Conservation (phyloP, 2,113 vertebrate genomes). For the Urocitellus parryii region DNA sequence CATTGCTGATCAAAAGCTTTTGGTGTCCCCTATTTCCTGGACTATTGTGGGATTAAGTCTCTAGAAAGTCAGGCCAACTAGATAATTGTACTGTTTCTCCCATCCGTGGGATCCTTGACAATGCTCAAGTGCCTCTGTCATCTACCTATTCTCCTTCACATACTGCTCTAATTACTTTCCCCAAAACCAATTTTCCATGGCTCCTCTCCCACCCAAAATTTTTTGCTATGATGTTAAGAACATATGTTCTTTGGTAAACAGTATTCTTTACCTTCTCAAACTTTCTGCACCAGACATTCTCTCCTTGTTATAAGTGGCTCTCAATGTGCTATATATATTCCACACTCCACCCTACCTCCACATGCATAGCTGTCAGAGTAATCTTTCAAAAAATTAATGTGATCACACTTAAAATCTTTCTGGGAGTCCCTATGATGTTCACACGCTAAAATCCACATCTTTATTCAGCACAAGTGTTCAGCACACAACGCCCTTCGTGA, state of each 20-base stretch:
- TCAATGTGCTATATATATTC: not conserved
- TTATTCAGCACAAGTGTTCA: not conserved
- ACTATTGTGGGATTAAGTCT: not conserved
- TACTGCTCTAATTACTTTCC: not conserved
- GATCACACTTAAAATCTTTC: not conserved
- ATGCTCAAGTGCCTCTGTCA: not conserved
- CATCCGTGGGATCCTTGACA: no score
- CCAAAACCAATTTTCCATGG: not conserved
- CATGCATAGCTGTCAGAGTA: not conserved
- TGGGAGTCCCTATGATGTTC: not conserved
- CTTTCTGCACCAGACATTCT: not conserved
- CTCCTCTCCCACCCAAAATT: not conserved
- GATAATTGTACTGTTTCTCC: not conserved
- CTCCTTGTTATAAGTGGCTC: not conserved
- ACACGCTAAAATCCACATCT: not conserved
- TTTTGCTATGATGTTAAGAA: slow-evolving; percentile 8
- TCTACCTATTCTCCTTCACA: not conserved
- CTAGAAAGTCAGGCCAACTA: not conserved
- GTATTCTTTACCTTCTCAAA: not conserved
- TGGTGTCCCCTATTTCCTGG: not conserved
- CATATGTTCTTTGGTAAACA: not conserved
- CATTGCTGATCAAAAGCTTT: not conserved
- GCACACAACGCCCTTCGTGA: not conserved
- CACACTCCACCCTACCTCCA: not conserved
- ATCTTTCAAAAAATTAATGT: not conserved